Conservation (phyloP, 1,140 invertebrate genomes). For the Tenebrio molitor region DNA sequence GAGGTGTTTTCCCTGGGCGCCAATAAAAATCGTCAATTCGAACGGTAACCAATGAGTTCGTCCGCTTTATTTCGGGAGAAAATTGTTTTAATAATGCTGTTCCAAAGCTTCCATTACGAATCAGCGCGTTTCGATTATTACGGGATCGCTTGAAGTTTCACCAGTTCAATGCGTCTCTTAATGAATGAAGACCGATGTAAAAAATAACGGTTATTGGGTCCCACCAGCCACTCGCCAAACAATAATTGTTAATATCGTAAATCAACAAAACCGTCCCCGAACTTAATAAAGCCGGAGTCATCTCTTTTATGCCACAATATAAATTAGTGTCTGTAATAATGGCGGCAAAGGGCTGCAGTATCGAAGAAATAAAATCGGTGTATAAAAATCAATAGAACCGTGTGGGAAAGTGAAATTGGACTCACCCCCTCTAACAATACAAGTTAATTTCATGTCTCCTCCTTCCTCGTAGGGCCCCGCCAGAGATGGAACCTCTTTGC, state of each 20-base stretch:
- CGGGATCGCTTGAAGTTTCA: conserved; percentile 16
- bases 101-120: conserved; percentile 13
- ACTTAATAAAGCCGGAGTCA: conserved; percentile 19
- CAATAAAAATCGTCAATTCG: conserved; percentile 31
- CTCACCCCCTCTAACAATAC: conserved; percentile 89
- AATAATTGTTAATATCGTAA: conserved; percentile 31
- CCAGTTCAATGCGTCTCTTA: conserved; percentile 10
- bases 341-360: neutral
- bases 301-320: conserved; percentile 15
- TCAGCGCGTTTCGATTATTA: conserved; percentile 14
- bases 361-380: conserved; percentile 8
- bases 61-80: conserved; percentile 13
- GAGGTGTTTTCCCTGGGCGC: conserved; percentile 16
- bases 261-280: conserved; percentile 5
- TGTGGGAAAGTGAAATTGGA: conserved; percentile 15
- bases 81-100: conserved; percentile 29
- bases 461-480: conserved; percentile 91
- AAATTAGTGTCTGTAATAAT: conserved; percentile 29
- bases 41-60: conserved; percentile 7
- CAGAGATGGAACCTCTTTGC: conserved; percentile 75
- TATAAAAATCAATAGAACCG: conserved; percentile 11
- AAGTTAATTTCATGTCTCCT: conserved; percentile 83
- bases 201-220: conserved; percentile 10
- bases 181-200: conserved; percentile 18
- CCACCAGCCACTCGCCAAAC: conserved; percentile 11